A percentile compares a stretch with the other conserved stretches of the same genome.
Evolutionary conservation across 2,113 vertebrate species (phyloP).

Genomic region (Acinonyx jubatus): DNA sequence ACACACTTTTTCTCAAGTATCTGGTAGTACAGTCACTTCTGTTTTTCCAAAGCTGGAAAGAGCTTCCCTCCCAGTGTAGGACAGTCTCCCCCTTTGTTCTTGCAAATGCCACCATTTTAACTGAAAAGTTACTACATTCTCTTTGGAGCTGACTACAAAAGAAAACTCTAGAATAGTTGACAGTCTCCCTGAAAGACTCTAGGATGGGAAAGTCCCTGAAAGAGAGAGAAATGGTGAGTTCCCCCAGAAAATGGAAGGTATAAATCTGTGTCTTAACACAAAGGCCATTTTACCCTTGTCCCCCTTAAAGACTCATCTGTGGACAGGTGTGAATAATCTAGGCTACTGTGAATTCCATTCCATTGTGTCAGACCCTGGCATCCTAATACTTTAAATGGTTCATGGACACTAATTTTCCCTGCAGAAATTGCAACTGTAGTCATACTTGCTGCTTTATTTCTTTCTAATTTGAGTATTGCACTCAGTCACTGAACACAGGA

Average conservation of each 20-base stretch:
- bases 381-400: slow-evolving; percentile 3
- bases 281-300: background rate
- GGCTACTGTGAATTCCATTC: background rate
- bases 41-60: background rate
- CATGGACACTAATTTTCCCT: background rate
- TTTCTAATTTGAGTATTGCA: background rate
- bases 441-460: background rate
- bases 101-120: background rate
- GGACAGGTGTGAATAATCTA: background rate
- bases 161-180: background rate
- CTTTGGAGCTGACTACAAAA: background rate
- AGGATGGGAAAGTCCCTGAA: background rate
- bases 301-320: background rate
- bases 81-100: background rate
- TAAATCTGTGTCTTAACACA: slow-evolving; percentile 27
- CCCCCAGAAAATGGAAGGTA: background rate
- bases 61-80: background rate
- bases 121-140: background rate
- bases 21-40: background rate
- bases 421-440: background rate
- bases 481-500: background rate
- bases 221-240: background rate
- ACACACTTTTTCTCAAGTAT: background rate
- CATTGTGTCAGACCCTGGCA: background rate
- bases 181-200: background rate